Conservation (phyloP, 2,888 invertebrate genomes). For the Tholera decimalis region DNA sequence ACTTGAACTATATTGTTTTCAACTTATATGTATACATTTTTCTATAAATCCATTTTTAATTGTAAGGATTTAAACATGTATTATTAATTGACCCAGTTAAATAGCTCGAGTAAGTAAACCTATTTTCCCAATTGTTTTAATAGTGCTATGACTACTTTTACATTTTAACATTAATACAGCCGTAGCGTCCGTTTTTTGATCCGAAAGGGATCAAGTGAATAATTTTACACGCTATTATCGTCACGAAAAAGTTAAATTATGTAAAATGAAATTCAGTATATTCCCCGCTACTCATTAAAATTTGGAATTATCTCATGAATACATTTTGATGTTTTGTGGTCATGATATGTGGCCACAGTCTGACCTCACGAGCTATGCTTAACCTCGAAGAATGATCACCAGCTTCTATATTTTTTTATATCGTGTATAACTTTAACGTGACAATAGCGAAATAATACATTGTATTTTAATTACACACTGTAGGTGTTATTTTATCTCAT, state of each 20-base stretch:
- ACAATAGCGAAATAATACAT: neutral
- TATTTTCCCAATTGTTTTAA: neutral
- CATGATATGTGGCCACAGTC: too few species aligned
- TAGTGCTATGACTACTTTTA: neutral
- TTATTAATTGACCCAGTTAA: neutral
- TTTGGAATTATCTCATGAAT: too few species aligned
- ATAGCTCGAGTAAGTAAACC: neutral
- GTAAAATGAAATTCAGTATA: too few species aligned
- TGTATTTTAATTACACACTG: neutral
- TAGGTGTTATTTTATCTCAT: neutral
- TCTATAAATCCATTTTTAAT: neutral
- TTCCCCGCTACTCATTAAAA: too few species aligned
- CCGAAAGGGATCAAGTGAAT: slow-evolving; percentile 12
- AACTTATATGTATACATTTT: slow-evolving; percentile 1
- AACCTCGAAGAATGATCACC: too few species aligned
- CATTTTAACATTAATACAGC: slow-evolving; percentile 1
- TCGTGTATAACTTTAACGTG: too few species aligned
- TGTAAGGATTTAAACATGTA: neutral
- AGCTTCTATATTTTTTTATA: too few species aligned
- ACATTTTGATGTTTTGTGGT: too few species aligned
- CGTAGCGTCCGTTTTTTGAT: slow-evolving; percentile 7
- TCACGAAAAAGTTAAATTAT: too few species aligned
- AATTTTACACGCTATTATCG: slow-evolving; percentile 18
- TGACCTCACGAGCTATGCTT: too few species aligned
- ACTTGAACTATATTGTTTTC: slow-evolving; percentile 14